Evolutionary conservation across 2,113 vertebrate species (phyloP).

Genomic region (Capricornis sumatraensis): DNA sequence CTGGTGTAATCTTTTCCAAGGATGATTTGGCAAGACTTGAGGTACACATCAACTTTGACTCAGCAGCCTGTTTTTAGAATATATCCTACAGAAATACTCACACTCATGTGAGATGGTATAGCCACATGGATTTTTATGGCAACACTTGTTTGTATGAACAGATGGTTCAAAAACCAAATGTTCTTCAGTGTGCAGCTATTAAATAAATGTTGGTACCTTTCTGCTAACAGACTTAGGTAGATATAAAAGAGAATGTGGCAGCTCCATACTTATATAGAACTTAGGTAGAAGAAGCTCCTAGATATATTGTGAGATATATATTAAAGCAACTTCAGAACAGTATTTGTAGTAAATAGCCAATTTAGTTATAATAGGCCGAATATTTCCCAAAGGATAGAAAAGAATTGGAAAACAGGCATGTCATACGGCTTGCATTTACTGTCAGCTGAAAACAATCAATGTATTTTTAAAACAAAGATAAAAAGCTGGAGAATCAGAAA

Average conservation of each 20-base stretch:
- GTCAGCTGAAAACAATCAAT: not conserved
- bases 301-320: not conserved
- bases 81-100: not conserved
- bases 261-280: not conserved
- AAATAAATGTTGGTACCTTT: not conserved
- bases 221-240: not conserved
- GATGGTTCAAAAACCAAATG: not conserved
- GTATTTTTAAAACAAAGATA: not conserved
- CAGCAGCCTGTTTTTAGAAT: not conserved
- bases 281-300: not conserved
- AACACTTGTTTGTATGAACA: not conserved
- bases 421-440: not conserved
- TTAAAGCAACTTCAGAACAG: not conserved
- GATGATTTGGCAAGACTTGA: not conserved
- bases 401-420: not conserved
- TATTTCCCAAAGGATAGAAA: not conserved
- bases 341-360: not conserved
- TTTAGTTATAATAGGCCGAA: not conserved
- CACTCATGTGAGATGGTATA: rapidly evolving
- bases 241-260: not conserved
- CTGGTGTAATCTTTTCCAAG: not conserved
- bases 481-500: not conserved
- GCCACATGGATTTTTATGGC: not conserved
- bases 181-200: too few species aligned
- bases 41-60: not conserved